These are phyloP conservation scores for Eucidaris tribuloides DNA, from an alignment of 35 echinoderm and acorn worm genomes.

Conservation along the genomic window DNA sequence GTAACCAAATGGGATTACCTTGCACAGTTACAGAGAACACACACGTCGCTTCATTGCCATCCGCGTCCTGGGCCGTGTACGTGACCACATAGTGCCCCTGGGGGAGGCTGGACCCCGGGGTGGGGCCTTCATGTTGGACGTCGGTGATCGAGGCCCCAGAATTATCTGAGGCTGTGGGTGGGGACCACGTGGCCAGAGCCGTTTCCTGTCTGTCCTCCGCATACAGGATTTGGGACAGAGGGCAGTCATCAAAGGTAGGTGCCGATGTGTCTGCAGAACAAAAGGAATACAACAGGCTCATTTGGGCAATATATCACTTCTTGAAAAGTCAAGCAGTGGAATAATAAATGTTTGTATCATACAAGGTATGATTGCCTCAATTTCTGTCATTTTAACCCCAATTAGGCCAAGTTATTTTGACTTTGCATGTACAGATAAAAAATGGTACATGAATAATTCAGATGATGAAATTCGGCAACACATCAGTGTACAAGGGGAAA, in stretches of 20 bases:
- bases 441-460: no score
- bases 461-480: no score
- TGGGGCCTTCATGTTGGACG: not conserved
- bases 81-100: constrained; percentile 25
- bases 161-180: constrained; percentile 33
- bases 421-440: no score
- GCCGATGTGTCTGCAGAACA: constrained; percentile 11
- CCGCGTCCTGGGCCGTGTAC: not conserved
- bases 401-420: no score
- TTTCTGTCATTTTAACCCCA: no score
- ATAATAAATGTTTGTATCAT: no score
- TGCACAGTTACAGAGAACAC: constrained; percentile 27
- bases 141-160: not conserved
- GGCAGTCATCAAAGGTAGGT: constrained; percentile 18
- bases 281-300: no score
- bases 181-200: not conserved
- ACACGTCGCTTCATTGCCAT: constrained; percentile 14
- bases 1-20: no score
- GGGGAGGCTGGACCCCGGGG: not conserved
- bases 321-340: no score
- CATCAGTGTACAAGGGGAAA: no score
- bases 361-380: no score
- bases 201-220: constrained; percentile 20
- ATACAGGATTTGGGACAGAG: not conserved
- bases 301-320: no score